Evolutionary conservation across 2,797 vertebrate species (phyloP), one percentile per base, ranked within the genome.

Genomic region (Enteromius paludinosus): DNA sequence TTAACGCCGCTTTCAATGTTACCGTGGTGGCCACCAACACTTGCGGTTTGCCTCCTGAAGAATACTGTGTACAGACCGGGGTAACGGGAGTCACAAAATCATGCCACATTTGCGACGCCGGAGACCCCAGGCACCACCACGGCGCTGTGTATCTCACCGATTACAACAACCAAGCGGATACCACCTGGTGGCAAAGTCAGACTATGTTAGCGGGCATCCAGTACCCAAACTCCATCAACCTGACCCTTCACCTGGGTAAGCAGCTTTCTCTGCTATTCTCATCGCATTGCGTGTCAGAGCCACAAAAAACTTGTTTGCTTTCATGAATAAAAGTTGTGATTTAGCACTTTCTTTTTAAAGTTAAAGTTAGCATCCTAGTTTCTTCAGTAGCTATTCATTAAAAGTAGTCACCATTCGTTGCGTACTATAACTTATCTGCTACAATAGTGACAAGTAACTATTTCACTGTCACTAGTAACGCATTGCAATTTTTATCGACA

Each of bases 131-230:
- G 90, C 95, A 96, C 91, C 95, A 95, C 88, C 98, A 99, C 95
- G 91, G 95, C 86, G 94, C 98, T 76, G 94, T 89, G 81, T 97
- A 96, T 94, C 96, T 99, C 91, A 99, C 97, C 89, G 98, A 99
- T 94, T 99, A 99, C 96, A 99, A 98, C 96, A 98, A 96, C 91
- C 97, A 96, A 88, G 97, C 96, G 91, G 97, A 97, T 88, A 96
- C 95, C 92, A 99, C 97, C 94, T 99, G 98, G 98, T 99, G 98
- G 98, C 98, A 99, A 90, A 99, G 98, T 92, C 97, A 97, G 93
- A 99, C 96, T 90, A 99, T 99, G 98, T 93, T 99, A 92, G 96
- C 97, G 1, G 97, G 98, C 65, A 94, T 99, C 92, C 98, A 99
- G 95, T 97, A 98, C 93, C 98, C 98, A 69, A 91, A 86, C 92